Evolutionary conservation across 2,797 vertebrate genomes (phyloP).

Genomic region (Sparus aurata): DNA sequence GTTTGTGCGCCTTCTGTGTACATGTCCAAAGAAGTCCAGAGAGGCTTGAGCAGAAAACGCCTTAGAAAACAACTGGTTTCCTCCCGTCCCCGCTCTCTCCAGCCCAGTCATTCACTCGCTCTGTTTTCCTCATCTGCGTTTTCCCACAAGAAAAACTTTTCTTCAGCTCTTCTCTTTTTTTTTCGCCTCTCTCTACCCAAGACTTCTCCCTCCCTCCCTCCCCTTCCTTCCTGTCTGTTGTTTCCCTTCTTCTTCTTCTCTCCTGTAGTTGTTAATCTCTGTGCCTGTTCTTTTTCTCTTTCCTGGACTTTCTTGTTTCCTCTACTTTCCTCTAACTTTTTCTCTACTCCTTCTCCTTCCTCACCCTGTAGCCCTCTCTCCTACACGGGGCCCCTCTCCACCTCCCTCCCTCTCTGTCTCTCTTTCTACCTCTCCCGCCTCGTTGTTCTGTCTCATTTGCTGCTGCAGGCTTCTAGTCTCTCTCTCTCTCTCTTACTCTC

Average conservation of each 20-base stretch:
- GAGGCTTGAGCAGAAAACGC: slow-evolving; percentile 67
- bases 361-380: slow-evolving; percentile 82
- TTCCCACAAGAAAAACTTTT: slow-evolving; percentile 82
- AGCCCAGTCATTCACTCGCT: slow-evolving; percentile 82
- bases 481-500: slow-evolving; percentile 62
- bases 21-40: slow-evolving; percentile 82
- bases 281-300: slow-evolving; percentile 51
- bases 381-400: slow-evolving; percentile 82
- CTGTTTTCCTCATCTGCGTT: slow-evolving; percentile 88
- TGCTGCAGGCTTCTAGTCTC: slow-evolving; percentile 75
- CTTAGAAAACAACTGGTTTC: slow-evolving; percentile 81
- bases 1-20: slow-evolving; percentile 81
- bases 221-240: slow-evolving; percentile 82
- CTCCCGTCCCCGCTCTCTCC: slow-evolving; percentile 73
- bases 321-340: slow-evolving; percentile 76
- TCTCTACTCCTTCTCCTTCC: slow-evolving; percentile 76
- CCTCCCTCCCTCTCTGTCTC: slow-evolving; percentile 77
- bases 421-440: slow-evolving; percentile 79
- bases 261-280: slow-evolving; percentile 66
- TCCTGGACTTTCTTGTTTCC: slow-evolving; percentile 48
- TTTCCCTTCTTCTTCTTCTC: slow-evolving; percentile 58
- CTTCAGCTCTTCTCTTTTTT: slow-evolving; percentile 69
- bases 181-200: slow-evolving; percentile 53
- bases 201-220: slow-evolving; percentile 77
- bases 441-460: slow-evolving; percentile 81